Evolutionary conservation across 1,140 invertebrate species (phyloP), one percentile per base, ranked within the genome.

Genomic region (Meloidogyne exigua): DNA sequence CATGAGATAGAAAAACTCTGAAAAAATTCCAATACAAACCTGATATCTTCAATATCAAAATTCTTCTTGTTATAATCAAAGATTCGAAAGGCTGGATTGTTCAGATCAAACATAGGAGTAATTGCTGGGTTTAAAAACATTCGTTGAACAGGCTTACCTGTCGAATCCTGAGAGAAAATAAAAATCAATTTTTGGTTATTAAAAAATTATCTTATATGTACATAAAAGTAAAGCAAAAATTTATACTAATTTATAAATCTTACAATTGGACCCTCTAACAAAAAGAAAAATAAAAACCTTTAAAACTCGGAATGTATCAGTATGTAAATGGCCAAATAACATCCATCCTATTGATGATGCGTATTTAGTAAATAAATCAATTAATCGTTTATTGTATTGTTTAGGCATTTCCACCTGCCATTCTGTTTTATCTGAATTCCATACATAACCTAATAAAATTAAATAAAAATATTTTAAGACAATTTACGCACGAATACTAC

Each of bases 311-410:
- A 85, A 85, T 32, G 84, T 86, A 69, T 85, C 84, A 18, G 84
- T 84, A 68, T 85, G 84, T 70, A 85, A 82, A 78, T 85, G 84
- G 10, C 84, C 84, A 74, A 86, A 85, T 25, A 85, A 73, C 84
- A 85, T 85, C 80, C 81, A 84, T 36, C 79, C 74, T 68, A 85
- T 85, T 15, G 73, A 78, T 4, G 75, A 26, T 3, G 76, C 64
- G 62, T 82, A 86, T 36, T 79, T 71, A 15, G 74, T 69, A 21
- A 81, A 82, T 25, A 85, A 77, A 26, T 85, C 68, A 11, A 82
- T 44, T 21, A 86, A 80, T 28, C 65, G 67, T 66, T 80, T 65
- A 67, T 85, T 85, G 76, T 83, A 85, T 42, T 85, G 80, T 81
- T 21, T 73, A 72, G 68, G 81, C 76, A 71, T 86, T 57, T 57